These are phyloP conservation scores for Varanus salvator DNA, from an alignment of 2,113 vertebrate species.

Conservation along the genomic window DNA sequence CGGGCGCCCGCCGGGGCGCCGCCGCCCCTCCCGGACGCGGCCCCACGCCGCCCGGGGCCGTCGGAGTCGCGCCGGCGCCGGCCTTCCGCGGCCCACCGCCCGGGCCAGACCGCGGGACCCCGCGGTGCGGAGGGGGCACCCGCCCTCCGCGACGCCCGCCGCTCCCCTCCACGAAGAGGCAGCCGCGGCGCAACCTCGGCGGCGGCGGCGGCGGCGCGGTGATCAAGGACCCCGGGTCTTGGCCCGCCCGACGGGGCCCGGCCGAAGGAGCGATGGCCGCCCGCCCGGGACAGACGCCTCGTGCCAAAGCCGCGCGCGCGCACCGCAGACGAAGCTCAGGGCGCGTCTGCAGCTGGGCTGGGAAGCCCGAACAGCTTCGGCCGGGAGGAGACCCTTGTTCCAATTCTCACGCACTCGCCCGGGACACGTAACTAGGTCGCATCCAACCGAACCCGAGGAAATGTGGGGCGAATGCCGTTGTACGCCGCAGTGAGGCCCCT, in stretches of 20 bases:
- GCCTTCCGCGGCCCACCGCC: no score
- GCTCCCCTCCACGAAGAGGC: constrained; percentile 13
- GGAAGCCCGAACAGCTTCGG: no score
- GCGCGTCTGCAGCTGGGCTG: neutral
- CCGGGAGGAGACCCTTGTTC: neutral
- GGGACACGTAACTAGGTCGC: neutral
- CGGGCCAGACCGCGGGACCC: no score
- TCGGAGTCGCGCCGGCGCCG: no score
- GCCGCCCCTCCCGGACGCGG: neutral
- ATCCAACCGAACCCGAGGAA: neutral
- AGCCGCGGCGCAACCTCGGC: neutral
- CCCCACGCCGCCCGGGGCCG: neutral
- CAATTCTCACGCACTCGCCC: no score
- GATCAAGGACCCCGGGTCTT: neutral
- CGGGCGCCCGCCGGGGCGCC: neutral
- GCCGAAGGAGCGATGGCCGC: neutral
- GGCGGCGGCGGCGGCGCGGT: neutral
- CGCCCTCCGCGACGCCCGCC: neutral
- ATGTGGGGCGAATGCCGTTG: no score
- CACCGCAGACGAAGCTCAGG: no score
- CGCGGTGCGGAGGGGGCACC: neutral
- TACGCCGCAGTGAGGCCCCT: neutral
- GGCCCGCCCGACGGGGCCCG: neutral
- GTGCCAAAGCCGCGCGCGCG: no score
- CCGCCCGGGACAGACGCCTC: neutral